Conservation (phyloP, 2,113 vertebrate species). For the Triplophysa dalaica region DNA sequence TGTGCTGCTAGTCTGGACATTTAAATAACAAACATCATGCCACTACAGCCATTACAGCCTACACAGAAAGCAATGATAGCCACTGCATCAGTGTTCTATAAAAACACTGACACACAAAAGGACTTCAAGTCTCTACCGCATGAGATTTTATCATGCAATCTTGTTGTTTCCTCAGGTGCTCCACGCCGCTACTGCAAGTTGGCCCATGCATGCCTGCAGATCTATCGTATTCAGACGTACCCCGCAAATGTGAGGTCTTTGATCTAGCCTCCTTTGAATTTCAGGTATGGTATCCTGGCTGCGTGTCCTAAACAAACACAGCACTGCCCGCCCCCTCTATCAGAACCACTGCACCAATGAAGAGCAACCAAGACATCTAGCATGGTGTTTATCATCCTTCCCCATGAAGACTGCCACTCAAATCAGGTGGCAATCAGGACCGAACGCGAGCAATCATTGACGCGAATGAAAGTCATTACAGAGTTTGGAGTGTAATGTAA, state of each 20-base stretch:
- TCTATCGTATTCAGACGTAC: constrained; percentile 56
- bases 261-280: constrained; percentile 66
- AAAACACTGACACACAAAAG: not conserved
- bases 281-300: constrained; percentile 62
- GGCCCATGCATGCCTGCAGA: constrained; percentile 65
- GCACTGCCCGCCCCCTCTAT: constrained; percentile 19
- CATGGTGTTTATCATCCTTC: constrained; percentile 70
- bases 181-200: constrained; percentile 60
- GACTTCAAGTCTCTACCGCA: constrained; percentile 40
- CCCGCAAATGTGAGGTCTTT: constrained; percentile 47
- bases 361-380: constrained; percentile 60
- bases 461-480: constrained; percentile 36
- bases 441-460: constrained; percentile 43
- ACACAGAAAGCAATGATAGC: constrained; percentile 22
- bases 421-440: constrained; percentile 60
- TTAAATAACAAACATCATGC: too few relatives aligned
- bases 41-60: not conserved
- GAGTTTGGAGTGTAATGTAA: constrained; percentile 44
- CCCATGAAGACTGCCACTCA: constrained; percentile 36
- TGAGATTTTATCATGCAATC: constrained; percentile 69
- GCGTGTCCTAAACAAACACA: constrained; percentile 62
- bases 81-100: not conserved
- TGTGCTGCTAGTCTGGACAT: not conserved
- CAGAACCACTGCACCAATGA: constrained; percentile 43
- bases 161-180: constrained; percentile 77